Evolutionary conservation across 30 jellyfish, hydroid and myxozoan species (phyloP), one percentile per base, ranked within the genome.

Genomic region (Chironex yamaguchii): DNA sequence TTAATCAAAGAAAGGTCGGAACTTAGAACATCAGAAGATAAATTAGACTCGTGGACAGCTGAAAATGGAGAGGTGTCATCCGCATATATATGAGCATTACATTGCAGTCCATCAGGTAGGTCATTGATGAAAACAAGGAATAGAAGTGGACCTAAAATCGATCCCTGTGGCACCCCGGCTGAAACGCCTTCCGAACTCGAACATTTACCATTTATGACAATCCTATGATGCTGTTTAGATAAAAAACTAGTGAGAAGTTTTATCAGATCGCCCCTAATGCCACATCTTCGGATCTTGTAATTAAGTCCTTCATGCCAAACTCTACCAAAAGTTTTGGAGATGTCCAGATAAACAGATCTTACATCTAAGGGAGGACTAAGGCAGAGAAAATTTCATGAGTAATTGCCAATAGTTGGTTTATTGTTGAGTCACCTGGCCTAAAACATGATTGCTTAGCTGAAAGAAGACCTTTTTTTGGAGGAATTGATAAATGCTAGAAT

Each of bases 131-230:
- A 67, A 26, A 67, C 68, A 33, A 26, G 21, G 62, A 67, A 67
- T 64, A 67, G 23, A 11, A 67, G 71, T 29, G 11, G 81, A 48
- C 81, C 81, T 67, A 67, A 67, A 33, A 67, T 67, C 81, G 81
- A n/a, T n/a, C 81, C 81, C 62, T 67, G 81, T 12, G 81, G 69
- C 68, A 67, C 71, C n/a, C 81, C 81, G 69, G 81, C 81, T 27
- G 81, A 67, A 3, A 67, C 9, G 36, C 62, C 62, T 31, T 67
- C 81, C 81, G 28, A 67, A 33, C 81, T 67, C 14, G 71, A 67
- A 30, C 81, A 67, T 67, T 67, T 67, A 24, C 69, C 81, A 67
- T n/a, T n/a, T n/a, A n/a, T n/a, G n/a, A n/a, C n/a, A n/a, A n/a
- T n/a, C n/a, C n/a, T n/a, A n/a, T n/a, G 71, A 22, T 67, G 81